Evolutionary conservation across 2,797 vertebrate species (phyloP).

Genomic region (Chromis chromis): DNA sequence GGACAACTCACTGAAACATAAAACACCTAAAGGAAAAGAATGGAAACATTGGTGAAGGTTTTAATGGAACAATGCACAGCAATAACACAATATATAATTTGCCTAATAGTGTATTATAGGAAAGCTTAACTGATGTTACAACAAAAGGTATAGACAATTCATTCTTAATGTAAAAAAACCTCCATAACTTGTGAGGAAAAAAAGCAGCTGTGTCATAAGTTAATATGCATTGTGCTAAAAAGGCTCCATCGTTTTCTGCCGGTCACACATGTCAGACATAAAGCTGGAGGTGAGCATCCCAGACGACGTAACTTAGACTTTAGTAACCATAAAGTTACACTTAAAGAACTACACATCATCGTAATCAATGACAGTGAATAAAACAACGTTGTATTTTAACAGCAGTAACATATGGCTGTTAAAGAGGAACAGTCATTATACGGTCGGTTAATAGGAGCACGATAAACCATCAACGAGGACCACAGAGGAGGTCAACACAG

Average conservation of each 20-base stretch:
- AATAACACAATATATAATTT: not conserved
- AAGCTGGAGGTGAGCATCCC: not conserved
- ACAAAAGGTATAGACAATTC: not conserved
- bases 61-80: not conserved
- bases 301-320: not conserved
- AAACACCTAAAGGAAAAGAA: constrained; percentile 81
- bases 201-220: too few relatives aligned
- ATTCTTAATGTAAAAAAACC: not conserved
- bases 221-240: not conserved
- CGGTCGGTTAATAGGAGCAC: not conserved
- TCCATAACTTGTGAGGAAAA: not conserved
- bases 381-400: not conserved
- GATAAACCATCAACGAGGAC: constrained; percentile 5
- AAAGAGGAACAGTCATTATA: not conserved
- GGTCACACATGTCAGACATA: not conserved
- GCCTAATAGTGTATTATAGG: too few relatives aligned
- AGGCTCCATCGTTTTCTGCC: not conserved
- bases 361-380: not conserved
- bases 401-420: not conserved
- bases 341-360: not conserved
- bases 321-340: not conserved
- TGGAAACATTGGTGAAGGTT: not conserved
- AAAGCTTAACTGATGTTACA: not conserved
- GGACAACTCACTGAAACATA: constrained; percentile 92
- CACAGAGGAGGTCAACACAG: not conserved